Conservation (phyloP, 2,888 invertebrate species). For the Xanthostigma xanthostigma region DNA sequence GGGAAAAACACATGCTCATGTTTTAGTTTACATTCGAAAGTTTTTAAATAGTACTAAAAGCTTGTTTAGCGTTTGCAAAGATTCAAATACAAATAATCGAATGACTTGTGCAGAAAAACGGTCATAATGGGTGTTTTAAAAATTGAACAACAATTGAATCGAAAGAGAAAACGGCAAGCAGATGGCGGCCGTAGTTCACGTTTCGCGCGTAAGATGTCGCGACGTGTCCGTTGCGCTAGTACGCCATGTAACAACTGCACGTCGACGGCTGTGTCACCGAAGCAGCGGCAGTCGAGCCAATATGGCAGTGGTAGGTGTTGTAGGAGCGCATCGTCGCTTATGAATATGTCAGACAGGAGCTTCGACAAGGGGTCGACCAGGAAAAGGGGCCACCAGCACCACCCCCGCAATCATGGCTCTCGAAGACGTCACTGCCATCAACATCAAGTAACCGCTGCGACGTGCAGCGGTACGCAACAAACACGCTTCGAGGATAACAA, state of each 20-base stretch:
- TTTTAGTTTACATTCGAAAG: no score
- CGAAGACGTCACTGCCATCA: conserved; percentile 31
- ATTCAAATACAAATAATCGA: conserved; percentile 20
- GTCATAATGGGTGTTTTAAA: neutral
- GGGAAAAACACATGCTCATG: no score
- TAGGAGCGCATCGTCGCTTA: conserved; percentile 19
- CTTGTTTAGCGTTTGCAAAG: conserved; percentile 26
- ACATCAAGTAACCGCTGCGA: conserved; percentile 2
- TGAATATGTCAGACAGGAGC: conserved; percentile 20
- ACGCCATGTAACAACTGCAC: no score
- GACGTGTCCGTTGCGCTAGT: no score
- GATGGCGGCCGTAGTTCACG: conserved; percentile 2
- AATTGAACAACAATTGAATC: neutral
- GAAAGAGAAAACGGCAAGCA: neutral
- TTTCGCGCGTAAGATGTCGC: conserved; percentile 20
- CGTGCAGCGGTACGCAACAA: neutral
- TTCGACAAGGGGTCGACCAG: conserved; percentile 39
- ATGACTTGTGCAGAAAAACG: neutral
- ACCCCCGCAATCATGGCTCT: conserved; percentile 43
- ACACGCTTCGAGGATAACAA: conserved; percentile 4
- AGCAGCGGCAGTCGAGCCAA: conserved; percentile 33
- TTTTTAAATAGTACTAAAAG: conserved; percentile 8
- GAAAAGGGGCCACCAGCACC: conserved; percentile 61
- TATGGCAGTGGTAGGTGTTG: conserved; percentile 43
- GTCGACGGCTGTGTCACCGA: conserved; percentile 18